Conservation (phyloP, 92 coral and sea anemone species). For the Umimayanthus chanpuru region DNA sequence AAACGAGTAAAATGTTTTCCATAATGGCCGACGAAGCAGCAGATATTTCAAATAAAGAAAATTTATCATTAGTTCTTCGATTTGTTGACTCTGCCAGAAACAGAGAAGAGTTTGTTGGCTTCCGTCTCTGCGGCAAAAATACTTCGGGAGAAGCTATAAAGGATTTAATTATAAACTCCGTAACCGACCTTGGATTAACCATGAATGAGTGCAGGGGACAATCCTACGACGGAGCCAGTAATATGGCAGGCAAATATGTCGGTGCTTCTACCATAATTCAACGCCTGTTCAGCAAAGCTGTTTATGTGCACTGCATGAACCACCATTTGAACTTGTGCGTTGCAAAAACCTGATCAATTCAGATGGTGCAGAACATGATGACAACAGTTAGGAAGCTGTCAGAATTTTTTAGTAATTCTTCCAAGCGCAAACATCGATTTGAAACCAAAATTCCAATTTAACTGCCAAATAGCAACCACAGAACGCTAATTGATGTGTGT, state of each 20-base stretch:
- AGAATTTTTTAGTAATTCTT: slow-evolving; percentile 54
- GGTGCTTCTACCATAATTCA: too few species aligned
- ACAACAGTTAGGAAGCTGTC: slow-evolving; percentile 51
- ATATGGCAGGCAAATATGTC: slow-evolving; percentile 42
- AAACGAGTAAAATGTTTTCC: slow-evolving; percentile 26
- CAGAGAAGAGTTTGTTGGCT: slow-evolving; percentile 46
- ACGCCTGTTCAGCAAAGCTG: too few species aligned
- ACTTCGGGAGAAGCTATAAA: slow-evolving; percentile 23
- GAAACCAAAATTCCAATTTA: slow-evolving; percentile 27
- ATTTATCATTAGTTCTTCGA: slow-evolving; percentile 59
- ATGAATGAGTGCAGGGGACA: too few species aligned
- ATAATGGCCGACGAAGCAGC: slow-evolving; percentile 52
- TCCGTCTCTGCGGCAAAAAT: slow-evolving; percentile 28
- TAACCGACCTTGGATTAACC: slow-evolving; percentile 39
- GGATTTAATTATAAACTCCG: slow-evolving; percentile 13
- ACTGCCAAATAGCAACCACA: slow-evolving; percentile 46
- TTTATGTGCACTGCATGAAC: slow-evolving; percentile 51
- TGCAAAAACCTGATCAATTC: slow-evolving; percentile 57
- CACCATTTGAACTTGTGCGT: slow-evolving; percentile 61
- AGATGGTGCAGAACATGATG: slow-evolving; percentile 47
- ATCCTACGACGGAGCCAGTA: slow-evolving; percentile 39
- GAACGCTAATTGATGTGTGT: slow-evolving; percentile 41
- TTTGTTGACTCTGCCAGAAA: slow-evolving; percentile 55
- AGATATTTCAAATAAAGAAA: slow-evolving; percentile 60
- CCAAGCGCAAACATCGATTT: slow-evolving; percentile 54